Evolutionary conservation across 1,140 invertebrate genomes (phyloP).

Genomic region (Protaetia brevitarsis): DNA sequence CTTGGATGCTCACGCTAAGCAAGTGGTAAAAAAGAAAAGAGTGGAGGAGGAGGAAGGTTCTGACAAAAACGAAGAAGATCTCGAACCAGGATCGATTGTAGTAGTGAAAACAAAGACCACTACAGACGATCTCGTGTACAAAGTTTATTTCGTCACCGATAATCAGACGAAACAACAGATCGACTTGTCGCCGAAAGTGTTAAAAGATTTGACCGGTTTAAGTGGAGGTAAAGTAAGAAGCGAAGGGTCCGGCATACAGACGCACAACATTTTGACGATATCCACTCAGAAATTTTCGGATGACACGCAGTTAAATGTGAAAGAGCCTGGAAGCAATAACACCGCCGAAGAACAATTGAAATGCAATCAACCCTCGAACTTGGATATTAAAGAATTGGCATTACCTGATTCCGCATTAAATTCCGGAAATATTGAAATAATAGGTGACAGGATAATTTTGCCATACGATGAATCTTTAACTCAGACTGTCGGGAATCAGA

Average conservation of each 20-base stretch:
- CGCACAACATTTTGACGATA: constrained; percentile 19
- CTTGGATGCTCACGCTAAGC: background rate
- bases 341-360: no score
- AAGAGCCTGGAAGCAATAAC: background rate
- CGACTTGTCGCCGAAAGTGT: background rate
- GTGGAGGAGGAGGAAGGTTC: background rate
- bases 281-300: background rate
- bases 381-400: background rate
- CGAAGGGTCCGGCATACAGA: background rate
- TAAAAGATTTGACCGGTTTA: background rate
- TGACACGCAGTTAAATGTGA: no score
- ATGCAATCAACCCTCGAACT: no score
- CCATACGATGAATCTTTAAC: constrained; percentile 17
- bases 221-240: background rate
- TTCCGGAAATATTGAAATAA: background rate
- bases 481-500: background rate
- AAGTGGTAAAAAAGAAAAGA: background rate
- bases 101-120: constrained; percentile 46
- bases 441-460: constrained; percentile 4
- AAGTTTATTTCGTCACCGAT: constrained; percentile 48
- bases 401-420: background rate
- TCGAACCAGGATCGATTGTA: constrained; percentile 46
- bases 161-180: constrained; percentile 13
- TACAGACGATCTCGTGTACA: constrained; percentile 44
- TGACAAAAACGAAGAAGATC: background rate